Evolutionary conservation across 2,797 vertebrate genomes (phyloP).

Genomic region (Enteromius mattozi): DNA sequence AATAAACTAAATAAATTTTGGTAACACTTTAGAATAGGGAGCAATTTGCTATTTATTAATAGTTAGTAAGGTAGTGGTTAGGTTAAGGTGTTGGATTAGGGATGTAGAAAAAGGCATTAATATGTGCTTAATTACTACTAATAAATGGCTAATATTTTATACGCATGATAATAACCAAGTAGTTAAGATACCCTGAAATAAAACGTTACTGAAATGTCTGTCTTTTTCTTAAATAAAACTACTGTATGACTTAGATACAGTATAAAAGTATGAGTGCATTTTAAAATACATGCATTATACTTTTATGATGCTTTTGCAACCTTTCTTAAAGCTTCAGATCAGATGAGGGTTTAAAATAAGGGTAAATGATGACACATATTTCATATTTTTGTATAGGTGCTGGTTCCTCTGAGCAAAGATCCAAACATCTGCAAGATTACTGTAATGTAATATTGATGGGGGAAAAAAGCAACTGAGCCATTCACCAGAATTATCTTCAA

Average conservation of each 20-base stretch:
- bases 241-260: not conserved
- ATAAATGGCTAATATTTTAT: too few species aligned
- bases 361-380: not conserved
- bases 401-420: conserved; percentile 7
- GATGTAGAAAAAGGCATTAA: too few species aligned
- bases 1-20: too few species aligned
- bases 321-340: not conserved
- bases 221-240: not conserved
- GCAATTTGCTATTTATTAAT: too few species aligned
- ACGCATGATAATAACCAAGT: too few species aligned
- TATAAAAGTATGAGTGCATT: not conserved
- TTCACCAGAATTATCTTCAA: conserved; percentile 37
- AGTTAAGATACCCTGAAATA: too few species aligned
- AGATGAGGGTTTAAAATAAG: not conserved
- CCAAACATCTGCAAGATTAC: conserved; percentile 16
- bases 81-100: too few species aligned
- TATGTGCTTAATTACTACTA: too few species aligned
- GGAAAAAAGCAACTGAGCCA: not conserved
- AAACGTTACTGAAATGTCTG: too few species aligned
- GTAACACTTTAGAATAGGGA: too few species aligned
- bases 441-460: not conserved
- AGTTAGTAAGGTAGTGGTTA: too few species aligned
- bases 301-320: not conserved
- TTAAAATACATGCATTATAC: not conserved
- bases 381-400: not conserved